Conservation (phyloP, 2,888 invertebrate genomes). For the Apamea sordens region DNA sequence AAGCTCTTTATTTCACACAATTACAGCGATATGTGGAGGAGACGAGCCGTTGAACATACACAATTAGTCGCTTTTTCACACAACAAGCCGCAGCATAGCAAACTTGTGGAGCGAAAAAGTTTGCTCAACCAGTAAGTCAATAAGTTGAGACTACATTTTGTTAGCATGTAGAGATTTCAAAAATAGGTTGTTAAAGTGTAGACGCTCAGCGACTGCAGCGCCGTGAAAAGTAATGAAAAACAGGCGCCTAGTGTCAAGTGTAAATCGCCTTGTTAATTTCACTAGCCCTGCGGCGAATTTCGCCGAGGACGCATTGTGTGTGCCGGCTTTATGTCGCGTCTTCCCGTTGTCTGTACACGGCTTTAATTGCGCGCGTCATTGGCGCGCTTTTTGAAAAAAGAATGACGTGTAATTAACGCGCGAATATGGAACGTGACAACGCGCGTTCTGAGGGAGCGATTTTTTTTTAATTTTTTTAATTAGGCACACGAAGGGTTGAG, state of each 20-base stretch:
- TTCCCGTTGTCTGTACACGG: slow-evolving; percentile 90
- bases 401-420: slow-evolving; percentile 91
- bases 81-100: slow-evolving; percentile 74
- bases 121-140: slow-evolving; percentile 63
- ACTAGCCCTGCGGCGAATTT: slow-evolving; percentile 90
- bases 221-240: slow-evolving; percentile 86
- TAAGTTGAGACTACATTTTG: slow-evolving; percentile 49
- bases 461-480: slow-evolving; percentile 88
- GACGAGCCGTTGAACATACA: slow-evolving; percentile 75
- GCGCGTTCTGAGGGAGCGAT: slow-evolving; percentile 88
- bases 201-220: slow-evolving; percentile 73
- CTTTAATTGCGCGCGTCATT: slow-evolving; percentile 90
- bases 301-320: slow-evolving; percentile 90
- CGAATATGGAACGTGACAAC: slow-evolving; percentile 90
- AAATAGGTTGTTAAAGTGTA: slow-evolving; percentile 75
- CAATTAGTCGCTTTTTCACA: slow-evolving; percentile 72
- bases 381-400: slow-evolving; percentile 90
- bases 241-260: slow-evolving; percentile 89
- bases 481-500: slow-evolving; percentile 79
- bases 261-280: slow-evolving; percentile 91
- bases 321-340: slow-evolving; percentile 89
- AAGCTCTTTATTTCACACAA: slow-evolving; percentile 88
- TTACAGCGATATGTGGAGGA: slow-evolving; percentile 83
- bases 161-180: slow-evolving; percentile 70
- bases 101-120: slow-evolving; percentile 34